These are phyloP conservation scores for Pipistrellus pipistrellus DNA, from an alignment of 2,797 vertebrate genomes.

Conservation along the genomic window DNA sequence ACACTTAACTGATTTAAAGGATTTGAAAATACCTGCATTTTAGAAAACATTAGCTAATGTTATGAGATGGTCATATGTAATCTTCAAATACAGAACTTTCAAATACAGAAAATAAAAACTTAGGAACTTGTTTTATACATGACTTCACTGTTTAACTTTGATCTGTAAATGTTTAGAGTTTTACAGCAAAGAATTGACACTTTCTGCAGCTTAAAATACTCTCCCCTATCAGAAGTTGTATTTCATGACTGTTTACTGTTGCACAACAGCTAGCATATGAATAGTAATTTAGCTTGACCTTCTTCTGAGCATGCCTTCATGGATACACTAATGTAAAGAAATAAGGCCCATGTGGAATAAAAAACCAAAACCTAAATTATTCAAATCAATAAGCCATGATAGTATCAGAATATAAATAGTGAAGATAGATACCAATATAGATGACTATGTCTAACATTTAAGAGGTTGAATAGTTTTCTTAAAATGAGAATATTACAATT, in stretches of 20 bases:
- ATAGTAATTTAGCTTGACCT: neutral
- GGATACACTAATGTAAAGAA: constrained; percentile 21
- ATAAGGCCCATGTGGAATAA: neutral
- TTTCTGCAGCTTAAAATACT: neutral
- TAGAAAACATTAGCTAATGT: neutral
- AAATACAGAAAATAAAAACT: constrained; percentile 37
- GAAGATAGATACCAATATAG: neutral
- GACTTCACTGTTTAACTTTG: constrained; percentile 19
- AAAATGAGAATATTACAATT: constrained; percentile 42
- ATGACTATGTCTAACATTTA: constrained; percentile 26
- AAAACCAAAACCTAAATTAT: neutral
- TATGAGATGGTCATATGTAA: neutral
- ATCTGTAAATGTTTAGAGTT: neutral
- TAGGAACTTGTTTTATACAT: constrained; percentile 14
- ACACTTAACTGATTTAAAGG: neutral
- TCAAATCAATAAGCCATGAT: neutral
- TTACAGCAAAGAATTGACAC: neutral
- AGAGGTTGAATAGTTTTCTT: neutral
- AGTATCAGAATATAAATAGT: neutral
- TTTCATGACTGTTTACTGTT: neutral
- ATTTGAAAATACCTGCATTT: neutral
- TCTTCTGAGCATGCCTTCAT: neutral
- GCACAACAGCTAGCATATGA: neutral
- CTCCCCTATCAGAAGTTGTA: neutral
- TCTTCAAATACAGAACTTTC: constrained; percentile 9